Evolutionary conservation across 30 jellyfish, hydroid and myxozoan genomes (phyloP).

Genomic region (Cassiopea xamachana): DNA sequence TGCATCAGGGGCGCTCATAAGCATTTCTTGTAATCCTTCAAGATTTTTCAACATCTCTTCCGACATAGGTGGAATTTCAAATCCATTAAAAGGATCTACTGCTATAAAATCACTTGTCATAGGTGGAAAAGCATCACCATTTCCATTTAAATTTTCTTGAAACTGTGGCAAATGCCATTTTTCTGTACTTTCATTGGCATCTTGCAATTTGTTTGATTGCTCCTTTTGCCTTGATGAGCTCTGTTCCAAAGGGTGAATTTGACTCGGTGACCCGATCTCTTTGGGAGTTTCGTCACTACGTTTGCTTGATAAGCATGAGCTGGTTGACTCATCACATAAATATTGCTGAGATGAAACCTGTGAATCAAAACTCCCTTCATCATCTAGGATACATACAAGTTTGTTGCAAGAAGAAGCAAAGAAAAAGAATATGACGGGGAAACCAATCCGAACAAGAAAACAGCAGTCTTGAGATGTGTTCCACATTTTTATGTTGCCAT

Average conservation of each 20-base stretch:
- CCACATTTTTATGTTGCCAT: conserved; percentile 49
- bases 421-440: not conserved
- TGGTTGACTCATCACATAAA: not conserved
- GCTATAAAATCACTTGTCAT: not conserved
- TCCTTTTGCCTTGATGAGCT: not conserved
- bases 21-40: conserved; percentile 24
- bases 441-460: not conserved
- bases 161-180: conserved; percentile 39
- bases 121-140: not conserved
- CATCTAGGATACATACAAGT: not conserved
- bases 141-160: not conserved
- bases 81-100: not conserved
- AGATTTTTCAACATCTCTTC: conserved; percentile 57
- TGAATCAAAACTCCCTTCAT: not conserved
- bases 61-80: conserved; percentile 36
- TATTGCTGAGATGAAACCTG: not conserved
- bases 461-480: conserved; percentile 5
- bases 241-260: not conserved
- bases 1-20: conserved; percentile 32
- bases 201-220: not conserved
- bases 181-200: not conserved
- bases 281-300: not conserved
- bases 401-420: not conserved
- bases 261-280: too few relatives aligned
- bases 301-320: not conserved